These are phyloP conservation scores for Timandra comae DNA, from an alignment of 2,888 invertebrate species.

Conservation along the genomic window DNA sequence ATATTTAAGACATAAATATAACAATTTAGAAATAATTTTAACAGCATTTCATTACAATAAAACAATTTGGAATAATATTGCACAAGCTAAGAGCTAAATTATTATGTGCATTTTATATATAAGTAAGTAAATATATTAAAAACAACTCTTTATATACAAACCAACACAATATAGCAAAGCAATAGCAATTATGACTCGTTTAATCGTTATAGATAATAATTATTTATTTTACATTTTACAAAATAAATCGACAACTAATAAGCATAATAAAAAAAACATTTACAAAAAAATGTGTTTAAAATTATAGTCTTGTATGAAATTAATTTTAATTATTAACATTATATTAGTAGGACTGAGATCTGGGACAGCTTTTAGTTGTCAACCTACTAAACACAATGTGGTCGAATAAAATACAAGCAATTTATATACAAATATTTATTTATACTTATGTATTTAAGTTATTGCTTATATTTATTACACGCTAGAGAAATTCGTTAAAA, in stretches of 20 bases:
- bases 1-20: conserved; percentile 70
- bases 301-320: conserved; percentile 19
- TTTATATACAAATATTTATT: conserved; percentile 2
- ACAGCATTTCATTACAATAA: conserved; percentile 50
- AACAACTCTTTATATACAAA: conserved; percentile 58
- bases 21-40: conserved; percentile 73
- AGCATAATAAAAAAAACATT: conserved; percentile 20
- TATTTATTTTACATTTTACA: neutral
- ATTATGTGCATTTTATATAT: conserved; percentile 60
- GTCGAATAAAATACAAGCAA: conserved; percentile 11
- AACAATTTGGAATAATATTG: conserved; percentile 75
- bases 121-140: conserved; percentile 38
- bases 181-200: conserved; percentile 44
- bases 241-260: conserved; percentile 21
- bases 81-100: conserved; percentile 72
- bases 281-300: conserved; percentile 15
- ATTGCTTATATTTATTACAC: conserved; percentile 17
- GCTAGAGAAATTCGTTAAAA: neutral
- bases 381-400: conserved; percentile 27
- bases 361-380: conserved; percentile 35
- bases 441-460: conserved; percentile 5
- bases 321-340: conserved; percentile 14
- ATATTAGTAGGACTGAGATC: conserved; percentile 24
- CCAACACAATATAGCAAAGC: conserved; percentile 58
- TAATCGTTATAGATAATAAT: conserved; percentile 1